A percentile compares a stretch with the other conserved stretches of the same genome.
Evolutionary conservation across 2,888 invertebrate species (phyloP).

Genomic region (Gastracanthus pulcherrimus): DNA sequence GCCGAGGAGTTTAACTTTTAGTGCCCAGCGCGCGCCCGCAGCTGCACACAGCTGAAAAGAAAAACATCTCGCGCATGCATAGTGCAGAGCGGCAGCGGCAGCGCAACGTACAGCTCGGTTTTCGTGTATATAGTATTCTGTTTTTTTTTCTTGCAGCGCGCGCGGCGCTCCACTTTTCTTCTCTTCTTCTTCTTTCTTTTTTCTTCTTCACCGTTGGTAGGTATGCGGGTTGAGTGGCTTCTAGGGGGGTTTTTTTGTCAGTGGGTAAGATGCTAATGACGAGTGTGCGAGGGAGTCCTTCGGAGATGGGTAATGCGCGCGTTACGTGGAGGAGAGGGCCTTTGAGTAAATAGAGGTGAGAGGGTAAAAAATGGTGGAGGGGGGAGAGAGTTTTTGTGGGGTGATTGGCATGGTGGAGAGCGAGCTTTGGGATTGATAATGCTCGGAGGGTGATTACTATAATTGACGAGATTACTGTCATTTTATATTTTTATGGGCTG

Average conservation of each 20-base stretch:
- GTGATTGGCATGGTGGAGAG: not conserved
- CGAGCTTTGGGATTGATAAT: too few species aligned
- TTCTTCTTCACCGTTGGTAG: not conserved
- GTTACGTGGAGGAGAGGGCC: not conserved
- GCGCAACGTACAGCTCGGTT: not conserved
- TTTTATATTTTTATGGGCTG: too few species aligned
- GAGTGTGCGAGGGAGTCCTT: not conserved
- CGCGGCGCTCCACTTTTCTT: not conserved
- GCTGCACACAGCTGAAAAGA: conserved; percentile 4
- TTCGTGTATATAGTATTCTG: conserved; percentile 20
- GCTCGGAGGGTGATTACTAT: too few species aligned
- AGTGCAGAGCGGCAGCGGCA: not conserved
- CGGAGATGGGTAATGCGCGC: not conserved
- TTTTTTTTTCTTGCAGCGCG: too few species aligned
- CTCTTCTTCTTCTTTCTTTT: not conserved
- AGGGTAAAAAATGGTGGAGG: not conserved
- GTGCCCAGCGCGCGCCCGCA: not conserved
- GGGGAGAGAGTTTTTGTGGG: not conserved
- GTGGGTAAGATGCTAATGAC: conserved; percentile 41
- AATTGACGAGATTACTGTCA: too few species aligned
- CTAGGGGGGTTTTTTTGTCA: not conserved
- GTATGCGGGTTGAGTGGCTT: not conserved
- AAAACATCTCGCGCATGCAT: conserved; percentile 25
- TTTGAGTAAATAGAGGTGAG: not conserved
- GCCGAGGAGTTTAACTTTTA: conserved; percentile 33